Base-by-base conservation (phyloP, 2,888 invertebrate species). In the Brachynemurus nebulosus region DNA sequence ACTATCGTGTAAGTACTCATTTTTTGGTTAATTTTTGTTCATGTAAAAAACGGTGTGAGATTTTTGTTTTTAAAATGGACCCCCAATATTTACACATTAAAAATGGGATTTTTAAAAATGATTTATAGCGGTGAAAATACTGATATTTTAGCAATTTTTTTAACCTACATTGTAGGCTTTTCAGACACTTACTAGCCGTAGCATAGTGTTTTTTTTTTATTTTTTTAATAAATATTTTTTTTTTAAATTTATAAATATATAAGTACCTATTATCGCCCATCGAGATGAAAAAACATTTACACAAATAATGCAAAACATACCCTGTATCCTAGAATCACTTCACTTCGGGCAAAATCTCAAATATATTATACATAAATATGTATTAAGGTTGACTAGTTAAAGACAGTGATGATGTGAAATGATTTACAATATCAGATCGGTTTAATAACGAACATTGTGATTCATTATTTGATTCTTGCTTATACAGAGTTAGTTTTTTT, bases 281-380 rank as follows among this genome's bases (percentile, higher is more conserved):
- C 47, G 47, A 45, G 44, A 47, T 49, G 49, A 49, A 66, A 64
- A 65, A 69, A 69, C 65, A 66, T 70, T 72, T 74, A 77, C 73
- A 74, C 76, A 81, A 80, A 81, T 80, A 84, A 83, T 82, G 83
- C 82, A 83, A 85, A 83, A 82, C 83, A 81, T 86, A 86, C 86
- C 86, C 86, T 86, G 86, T 86, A 84, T 84, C 85, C 85, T 84
- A 83, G 74, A 78, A 78, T 80, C 79, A 79, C 79, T 74, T 70
- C 74, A 70, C 72, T 71, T 72, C 73, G 72, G 44, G 44, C 37
- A 37, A 44, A 44, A 37, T 37, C n/a, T 30, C 30, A 12, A 12
- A 7, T 23, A 7, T 30, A 30, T 14, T 12, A 30, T 30, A 30
- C n/a, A n/a, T n/a, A n/a, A n/a, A n/a, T n/a, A n/a, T n/a, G n/a